Evolutionary conservation across 2,797 vertebrate species (phyloP), one percentile per base, ranked within the genome.

Genomic region (Phaenicophaeus curvirostris): DNA sequence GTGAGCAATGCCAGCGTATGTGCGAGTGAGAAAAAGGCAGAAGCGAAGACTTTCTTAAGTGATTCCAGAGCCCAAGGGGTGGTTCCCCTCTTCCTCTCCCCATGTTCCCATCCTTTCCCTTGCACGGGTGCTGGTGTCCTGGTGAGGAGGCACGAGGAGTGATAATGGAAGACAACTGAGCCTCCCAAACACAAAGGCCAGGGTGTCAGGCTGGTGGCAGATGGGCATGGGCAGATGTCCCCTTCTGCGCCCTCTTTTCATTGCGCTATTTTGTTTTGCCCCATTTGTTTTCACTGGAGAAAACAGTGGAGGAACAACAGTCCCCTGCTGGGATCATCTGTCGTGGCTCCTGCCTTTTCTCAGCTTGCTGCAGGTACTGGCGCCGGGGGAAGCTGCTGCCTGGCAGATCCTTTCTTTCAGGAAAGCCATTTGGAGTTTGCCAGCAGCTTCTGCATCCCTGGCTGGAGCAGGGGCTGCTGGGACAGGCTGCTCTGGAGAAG

Each of bases 291-390:
- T 87, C 37, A 2, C 37, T 53, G 89, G 68, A 66, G 95, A 62
- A 67, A 81, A 79, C n/a, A 10, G 82, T 72, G 69, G 69, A 92
- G 50, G 90, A 76, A 44, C 84, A 90, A 25, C 57, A 91, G 92
- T 63, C 92, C 84, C 96, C 95, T 61, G 72, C 90, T 80, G 95
- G 18, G 95, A 87, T 96, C 95, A 95, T 96, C 95, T 96, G 94
- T 93, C 91, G 8, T 51, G 69, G 84, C 93, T 92, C 30, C 94
- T 96, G 96, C 94, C 93, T 57, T 67, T 53, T 24, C 81, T 95
- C 79, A 19, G 85, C 58, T 76, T 73, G 89, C 84, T 74, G 67
- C 93, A 94, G 92, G 95, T 96, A 90, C 46, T 3, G 13, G 74
- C 44, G 76, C 61, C 3, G 10, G 65, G 91, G 4, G 37, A 13